Base-by-base conservation (phyloP, 2,888 invertebrate genomes). In the Tenthredo distinguenda region DNA sequence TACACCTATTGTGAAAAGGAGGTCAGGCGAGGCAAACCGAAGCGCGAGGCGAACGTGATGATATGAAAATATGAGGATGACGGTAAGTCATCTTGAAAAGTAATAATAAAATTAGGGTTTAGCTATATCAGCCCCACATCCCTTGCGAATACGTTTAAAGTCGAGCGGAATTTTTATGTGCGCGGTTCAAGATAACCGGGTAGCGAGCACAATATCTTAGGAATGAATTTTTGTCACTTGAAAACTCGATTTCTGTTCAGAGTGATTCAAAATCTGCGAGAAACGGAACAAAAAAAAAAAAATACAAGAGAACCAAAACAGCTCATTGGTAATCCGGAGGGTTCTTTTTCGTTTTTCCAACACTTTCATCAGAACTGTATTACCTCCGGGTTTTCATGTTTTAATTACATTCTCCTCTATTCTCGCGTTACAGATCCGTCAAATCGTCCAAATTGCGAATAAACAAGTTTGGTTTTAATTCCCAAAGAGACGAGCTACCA, bases 51-150 rank as follows among this genome's bases (percentile, higher is more conserved):
- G 40, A 58, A 81, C 81, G 81, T 31, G 83, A 83, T 68, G 83
- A 83, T 83, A 83, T 83, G 83, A 47, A 83, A 68, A 83, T 83
- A 83, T 68, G 68, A 31, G 47, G 83, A 83, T 71, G 83, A 83
- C 40, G 31, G 47, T 50, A 18, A 68, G 68, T 68, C 68, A 71
- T 68, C 83, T 18, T 71, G 68, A 58, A 68, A 68, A 83, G 83
- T 83, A 68, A 71, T 71, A 83, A 83, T 43, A 83, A 83, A 68
- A 65, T 68, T 47, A 71, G 21, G 21, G 72, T 74, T 74, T 43
- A 34, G 34, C 12, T 26, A 18, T 71, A 37, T 71, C 71, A 71
- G 71, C 34, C 37, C 18, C 7, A 71, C 26, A 15, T 68, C 68
- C 34, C 21, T 34, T 31, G 68, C 26, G 34, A 26, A 72, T 34